Conservation (phyloP, 2,888 invertebrate genomes). For the Leuctra nigra region DNA sequence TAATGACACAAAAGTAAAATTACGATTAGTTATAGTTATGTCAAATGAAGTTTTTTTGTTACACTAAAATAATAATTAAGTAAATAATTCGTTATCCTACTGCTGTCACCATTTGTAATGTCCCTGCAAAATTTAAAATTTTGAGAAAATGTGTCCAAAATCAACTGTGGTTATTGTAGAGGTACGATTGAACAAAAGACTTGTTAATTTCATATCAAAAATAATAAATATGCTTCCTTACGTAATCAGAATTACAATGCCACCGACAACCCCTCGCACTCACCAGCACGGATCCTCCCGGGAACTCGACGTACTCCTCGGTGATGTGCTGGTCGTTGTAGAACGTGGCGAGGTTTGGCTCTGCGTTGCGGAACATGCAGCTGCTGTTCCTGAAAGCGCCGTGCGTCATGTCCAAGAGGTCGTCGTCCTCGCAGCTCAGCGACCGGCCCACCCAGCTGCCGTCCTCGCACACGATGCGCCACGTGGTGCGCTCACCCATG, state of each 20-base stretch:
- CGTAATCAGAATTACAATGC: neutral
- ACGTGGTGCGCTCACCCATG: conserved; percentile 74
- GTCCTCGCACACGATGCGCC: conserved; percentile 79
- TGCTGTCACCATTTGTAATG: too few relatives aligned
- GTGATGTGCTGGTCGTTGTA: conserved; percentile 71
- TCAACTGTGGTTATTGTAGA: too few relatives aligned
- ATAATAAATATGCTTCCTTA: conserved; percentile 12
- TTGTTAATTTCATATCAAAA: too few relatives aligned
- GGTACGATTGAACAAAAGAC: too few relatives aligned
- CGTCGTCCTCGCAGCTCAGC: conserved; percentile 50
- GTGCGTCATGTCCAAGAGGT: conserved; percentile 27
- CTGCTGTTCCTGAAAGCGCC: conserved; percentile 52
- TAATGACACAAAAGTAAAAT: too few relatives aligned
- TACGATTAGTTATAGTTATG: too few relatives aligned
- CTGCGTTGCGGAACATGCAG: conserved; percentile 69
- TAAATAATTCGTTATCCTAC: too few relatives aligned
- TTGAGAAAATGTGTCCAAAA: too few relatives aligned
- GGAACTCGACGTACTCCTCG: conserved; percentile 70
- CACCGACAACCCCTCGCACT: conserved; percentile 36
- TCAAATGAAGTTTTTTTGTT: too few relatives aligned
- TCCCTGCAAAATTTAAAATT: too few relatives aligned
- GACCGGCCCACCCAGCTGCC: conserved; percentile 79
- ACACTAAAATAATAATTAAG: too few relatives aligned
- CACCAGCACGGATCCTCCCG: conserved; percentile 62
- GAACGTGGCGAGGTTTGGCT: conserved; percentile 73